Percentiles rank a stretch among this genome's conserved stretches.
Evolutionary conservation across 1,140 invertebrate genomes (phyloP).

Genomic region (Nomia melanderi): DNA sequence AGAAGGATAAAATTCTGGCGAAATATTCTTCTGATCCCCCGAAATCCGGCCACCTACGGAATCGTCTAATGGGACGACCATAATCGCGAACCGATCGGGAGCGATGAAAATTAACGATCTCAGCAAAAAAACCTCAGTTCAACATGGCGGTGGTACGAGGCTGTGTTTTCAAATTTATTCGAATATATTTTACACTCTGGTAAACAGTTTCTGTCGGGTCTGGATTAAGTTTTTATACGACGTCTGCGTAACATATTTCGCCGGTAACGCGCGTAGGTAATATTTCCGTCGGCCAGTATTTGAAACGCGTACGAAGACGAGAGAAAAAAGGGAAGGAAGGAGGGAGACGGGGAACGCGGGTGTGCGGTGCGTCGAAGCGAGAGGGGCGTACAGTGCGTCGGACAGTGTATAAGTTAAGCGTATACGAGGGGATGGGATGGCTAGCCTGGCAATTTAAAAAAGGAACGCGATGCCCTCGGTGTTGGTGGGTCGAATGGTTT

Average conservation of each 20-base stretch:
- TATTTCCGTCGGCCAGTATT: slow-evolving; percentile 30
- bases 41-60: not conserved
- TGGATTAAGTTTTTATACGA: slow-evolving; percentile 33
- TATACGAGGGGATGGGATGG: slow-evolving; percentile 35
- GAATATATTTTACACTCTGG: slow-evolving; percentile 10
- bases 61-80: not conserved
- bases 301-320: slow-evolving; percentile 10
- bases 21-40: too few relatives aligned
- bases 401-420: slow-evolving; percentile 30
- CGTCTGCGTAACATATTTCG: slow-evolving; percentile 39
- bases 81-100: not conserved
- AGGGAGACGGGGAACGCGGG: not conserved
- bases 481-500: slow-evolving; percentile 54
- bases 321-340: not conserved
- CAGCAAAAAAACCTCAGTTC: not conserved
- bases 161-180: slow-evolving; percentile 1
- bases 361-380: slow-evolving; percentile 7
- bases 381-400: slow-evolving; percentile 26
- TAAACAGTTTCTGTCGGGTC: slow-evolving; percentile 13
- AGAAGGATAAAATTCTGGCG: too few relatives aligned
- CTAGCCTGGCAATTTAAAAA: slow-evolving; percentile 49
- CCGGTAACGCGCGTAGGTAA: slow-evolving; percentile 40
- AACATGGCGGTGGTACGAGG: not conserved
- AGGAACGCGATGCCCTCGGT: slow-evolving; percentile 51
- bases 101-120: not conserved